Evolutionary conservation across 2,888 invertebrate species (phyloP), one percentile per base, ranked within the genome.

Genomic region (Tryphoninae sp.): DNA sequence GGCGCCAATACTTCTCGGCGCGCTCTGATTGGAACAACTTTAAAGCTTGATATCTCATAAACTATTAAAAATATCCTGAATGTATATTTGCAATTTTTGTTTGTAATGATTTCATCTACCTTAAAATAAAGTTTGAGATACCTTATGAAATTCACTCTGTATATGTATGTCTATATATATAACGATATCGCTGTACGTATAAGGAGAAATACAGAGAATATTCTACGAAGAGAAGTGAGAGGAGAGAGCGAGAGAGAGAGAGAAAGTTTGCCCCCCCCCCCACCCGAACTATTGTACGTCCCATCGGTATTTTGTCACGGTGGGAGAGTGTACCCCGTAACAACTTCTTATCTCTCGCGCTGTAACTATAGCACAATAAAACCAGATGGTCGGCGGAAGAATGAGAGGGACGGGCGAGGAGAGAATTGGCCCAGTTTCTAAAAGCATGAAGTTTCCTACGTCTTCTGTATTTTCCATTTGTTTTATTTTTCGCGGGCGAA

Each of bases 241-340:
- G 6, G 40, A 42, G 51, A 51, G 51, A 49, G 49, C 13, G 51
- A 49, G 49, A 51, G 51, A 51, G n/a, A 51, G 51, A 51, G 51
- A 51, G 51, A 49, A 13, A 49, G 8, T 0, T n/a, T 11, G 2
- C 6, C 33, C 33, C 6, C 33, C 33, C 4, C 33, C 33, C 33
- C 33, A 45, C 55, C 73, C 9, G 16, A 33, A 59, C 75, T 55
- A 82, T 82, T 79, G 81, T 77, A 78, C 81, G 55, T 53, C 81
- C 78, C 81, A 81, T 82, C 62, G 82, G 82, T 82, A 62, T 72
- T 82, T 82, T 71, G 67, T 67, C 72, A 82, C 72, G 45, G 45
- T 59, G 51, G 40, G 67, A 55, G 61, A 71, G 51, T n/a, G 55
- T 49, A 42, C 71, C 16, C 61, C 42, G 68, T 51, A 64, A 64